Percentiles rank a stretch among this genome's conserved stretches.
phyloP scores from a whole-genome alignment of 2,113 vertebrate genomes.

The Agapornis roseicollis region DNA sequence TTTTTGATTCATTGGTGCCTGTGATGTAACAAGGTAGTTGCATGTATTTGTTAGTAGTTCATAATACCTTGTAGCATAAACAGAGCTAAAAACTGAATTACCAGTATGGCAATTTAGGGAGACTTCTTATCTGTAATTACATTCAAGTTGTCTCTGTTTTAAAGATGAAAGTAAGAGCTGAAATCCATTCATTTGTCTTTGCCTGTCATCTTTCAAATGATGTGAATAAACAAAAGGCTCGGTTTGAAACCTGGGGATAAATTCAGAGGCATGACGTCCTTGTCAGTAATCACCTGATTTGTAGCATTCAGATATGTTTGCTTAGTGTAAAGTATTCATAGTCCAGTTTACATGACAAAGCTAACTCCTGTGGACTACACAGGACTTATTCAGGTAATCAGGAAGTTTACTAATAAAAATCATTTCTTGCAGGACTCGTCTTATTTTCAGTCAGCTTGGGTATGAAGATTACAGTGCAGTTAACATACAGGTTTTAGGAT shows the following conservation, averaged over 20 bases:
- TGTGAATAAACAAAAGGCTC: background rate
- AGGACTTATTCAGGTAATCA: background rate
- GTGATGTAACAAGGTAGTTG: background rate
- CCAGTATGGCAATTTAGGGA: background rate
- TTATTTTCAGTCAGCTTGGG: slow-evolving; percentile 80
- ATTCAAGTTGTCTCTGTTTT: background rate
- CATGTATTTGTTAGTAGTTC: background rate
- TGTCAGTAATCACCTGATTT: background rate
- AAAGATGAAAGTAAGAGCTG: background rate
- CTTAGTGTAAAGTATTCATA: background rate
- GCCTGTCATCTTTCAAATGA: background rate
- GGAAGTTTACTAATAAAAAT: slow-evolving; percentile 35
- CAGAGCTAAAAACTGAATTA: background rate
- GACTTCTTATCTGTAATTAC: background rate
- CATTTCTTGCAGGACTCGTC: slow-evolving; percentile 73
- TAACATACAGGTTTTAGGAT: slow-evolving; percentile 84
- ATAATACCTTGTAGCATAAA: background rate
- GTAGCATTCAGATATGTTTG: background rate
- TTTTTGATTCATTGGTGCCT: background rate
- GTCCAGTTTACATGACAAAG: background rate
- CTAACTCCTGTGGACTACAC: background rate
- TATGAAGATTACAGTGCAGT: slow-evolving; percentile 83
- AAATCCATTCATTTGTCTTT: background rate
- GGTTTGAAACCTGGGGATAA: background rate
- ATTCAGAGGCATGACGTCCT: background rate